phyloP scores from a whole-genome alignment of 2,888 invertebrate species.

The Tinea trinotella region DNA sequence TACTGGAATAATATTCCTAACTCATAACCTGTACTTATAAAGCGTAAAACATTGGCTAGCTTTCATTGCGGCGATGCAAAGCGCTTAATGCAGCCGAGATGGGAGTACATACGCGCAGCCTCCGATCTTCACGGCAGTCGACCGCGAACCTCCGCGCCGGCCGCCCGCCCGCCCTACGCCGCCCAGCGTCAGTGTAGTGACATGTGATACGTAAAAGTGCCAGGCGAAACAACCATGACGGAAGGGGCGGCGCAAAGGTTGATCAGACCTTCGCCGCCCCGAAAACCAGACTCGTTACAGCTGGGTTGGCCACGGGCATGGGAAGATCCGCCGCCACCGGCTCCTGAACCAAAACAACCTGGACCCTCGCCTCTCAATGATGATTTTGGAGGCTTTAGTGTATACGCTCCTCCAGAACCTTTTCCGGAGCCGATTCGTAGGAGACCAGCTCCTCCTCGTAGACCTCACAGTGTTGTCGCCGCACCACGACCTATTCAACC shows the following conservation, averaged over 20 bases:
- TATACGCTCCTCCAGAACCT: conserved; percentile 69
- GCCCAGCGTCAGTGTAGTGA: conserved; percentile 38
- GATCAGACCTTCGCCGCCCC: conserved; percentile 19
- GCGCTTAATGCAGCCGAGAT: conserved; percentile 17
- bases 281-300: conserved; percentile 54
- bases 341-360: conserved; percentile 42
- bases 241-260: conserved; percentile 18
- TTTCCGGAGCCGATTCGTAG: conserved; percentile 32
- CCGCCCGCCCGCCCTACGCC: conserved; percentile 42
- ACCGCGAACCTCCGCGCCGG: conserved; percentile 37
- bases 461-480: conserved; percentile 70
- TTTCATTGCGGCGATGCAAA: conserved; percentile 17
- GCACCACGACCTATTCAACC: conserved; percentile 48
- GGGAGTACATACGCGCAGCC: conserved; percentile 10
- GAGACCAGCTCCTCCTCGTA: conserved; percentile 42
- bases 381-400: conserved; percentile 63
- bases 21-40: conserved; percentile 12
- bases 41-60: conserved; percentile 4
- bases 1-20: not conserved
- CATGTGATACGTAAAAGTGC: conserved; percentile 15
- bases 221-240: conserved; percentile 8
- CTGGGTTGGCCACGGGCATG: conserved; percentile 50
- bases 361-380: conserved; percentile 37
- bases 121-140: conserved; percentile 34
- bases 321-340: conserved; percentile 67